Evolutionary conservation across 2,797 vertebrate species (phyloP).

Genomic region (Gastrophryne carolinensis): DNA sequence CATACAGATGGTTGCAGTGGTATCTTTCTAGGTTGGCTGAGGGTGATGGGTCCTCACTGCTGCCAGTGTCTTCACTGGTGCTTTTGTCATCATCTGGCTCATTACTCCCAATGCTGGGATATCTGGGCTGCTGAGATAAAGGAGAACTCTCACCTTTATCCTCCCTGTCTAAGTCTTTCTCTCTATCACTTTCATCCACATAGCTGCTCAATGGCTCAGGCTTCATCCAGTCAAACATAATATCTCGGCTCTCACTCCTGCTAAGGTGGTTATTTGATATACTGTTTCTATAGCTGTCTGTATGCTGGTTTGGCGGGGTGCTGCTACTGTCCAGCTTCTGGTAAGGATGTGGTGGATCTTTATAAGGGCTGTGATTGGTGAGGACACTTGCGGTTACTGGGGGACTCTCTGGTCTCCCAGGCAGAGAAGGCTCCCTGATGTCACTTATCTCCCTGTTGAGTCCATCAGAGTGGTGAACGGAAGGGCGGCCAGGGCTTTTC

Average conservation of each 20-base stretch:
- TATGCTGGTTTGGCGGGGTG: constrained; percentile 63
- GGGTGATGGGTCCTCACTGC: constrained; percentile 91
- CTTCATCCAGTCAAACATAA: constrained; percentile 93
- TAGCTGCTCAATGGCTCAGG: constrained; percentile 84
- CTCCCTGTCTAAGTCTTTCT: constrained; percentile 77
- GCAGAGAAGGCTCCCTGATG: constrained; percentile 58
- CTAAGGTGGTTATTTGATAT: constrained; percentile 74
- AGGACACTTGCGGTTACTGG: constrained; percentile 64
- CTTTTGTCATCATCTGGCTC: constrained; percentile 86
- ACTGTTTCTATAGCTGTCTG: constrained; percentile 73
- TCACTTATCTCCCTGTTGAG: constrained; percentile 63
- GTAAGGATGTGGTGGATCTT: constrained; percentile 61
- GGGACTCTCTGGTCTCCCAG: constrained; percentile 71
- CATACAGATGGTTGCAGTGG: constrained; percentile 83
- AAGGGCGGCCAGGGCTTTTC: constrained; percentile 85
- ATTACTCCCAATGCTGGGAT: constrained; percentile 65
- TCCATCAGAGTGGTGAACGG: constrained; percentile 72
- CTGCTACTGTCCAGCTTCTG: constrained; percentile 72
- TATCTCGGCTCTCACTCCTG: constrained; percentile 70
- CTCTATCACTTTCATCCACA: constrained; percentile 77
- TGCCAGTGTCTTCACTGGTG: constrained; percentile 93
- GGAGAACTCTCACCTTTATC: constrained; percentile 70
- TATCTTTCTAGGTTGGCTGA: constrained; percentile 83
- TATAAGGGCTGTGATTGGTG: constrained; percentile 73
- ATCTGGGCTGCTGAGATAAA: constrained; percentile 65